Evolutionary conservation across 2,113 vertebrate genomes (phyloP), one percentile per base, ranked within the genome.

Genomic region (Raphicerus campestris): DNA sequence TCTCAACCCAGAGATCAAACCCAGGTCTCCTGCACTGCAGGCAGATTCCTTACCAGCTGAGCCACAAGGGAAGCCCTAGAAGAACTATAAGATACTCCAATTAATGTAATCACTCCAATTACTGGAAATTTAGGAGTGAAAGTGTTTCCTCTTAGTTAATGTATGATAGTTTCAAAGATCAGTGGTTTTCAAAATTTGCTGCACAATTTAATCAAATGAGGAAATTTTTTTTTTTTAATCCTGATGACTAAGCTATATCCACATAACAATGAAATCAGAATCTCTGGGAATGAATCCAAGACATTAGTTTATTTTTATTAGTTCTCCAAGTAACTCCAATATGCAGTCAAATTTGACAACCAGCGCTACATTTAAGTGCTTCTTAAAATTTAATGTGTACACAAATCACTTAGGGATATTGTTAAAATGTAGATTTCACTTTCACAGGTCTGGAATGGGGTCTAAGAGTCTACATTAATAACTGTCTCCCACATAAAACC

Each of bases 341-440:
- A 7, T 89, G 2, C 47, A n/a, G 20, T n/a, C 35, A 80, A 85
- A 3, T 87, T 75, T 94, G 75, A 86, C 56, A 96, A 26, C 10
- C 42, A 92, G 16, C 20, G 24, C 35, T 93, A 75, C 0, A 63
- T 66, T 90, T 88, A 93, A 92, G 56, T 88, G 60, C 66, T 92
- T 94, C 35, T 96, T 66, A 95, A 93, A 95, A 51, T 49, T 66
- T 96, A 94, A 82, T 45, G 30, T 53, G 66, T 22, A 61, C 47
- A 77, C 17, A 85, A 19, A 73, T 95, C 32, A 90, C n/a, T 55
- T 56, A 16, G 3, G 11, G 8, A 70, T 88, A 63, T 30, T 70
- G 58, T 56, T 77, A 81, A 24, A 55, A 56, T 51, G 7, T 45
- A 63, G 53, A n/a, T 30, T 82, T 14, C n/a, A 6, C 24, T 95